These are phyloP conservation scores for Eubasilissa regina DNA, from an alignment of 1,140 invertebrate species.

Conservation along the genomic window DNA sequence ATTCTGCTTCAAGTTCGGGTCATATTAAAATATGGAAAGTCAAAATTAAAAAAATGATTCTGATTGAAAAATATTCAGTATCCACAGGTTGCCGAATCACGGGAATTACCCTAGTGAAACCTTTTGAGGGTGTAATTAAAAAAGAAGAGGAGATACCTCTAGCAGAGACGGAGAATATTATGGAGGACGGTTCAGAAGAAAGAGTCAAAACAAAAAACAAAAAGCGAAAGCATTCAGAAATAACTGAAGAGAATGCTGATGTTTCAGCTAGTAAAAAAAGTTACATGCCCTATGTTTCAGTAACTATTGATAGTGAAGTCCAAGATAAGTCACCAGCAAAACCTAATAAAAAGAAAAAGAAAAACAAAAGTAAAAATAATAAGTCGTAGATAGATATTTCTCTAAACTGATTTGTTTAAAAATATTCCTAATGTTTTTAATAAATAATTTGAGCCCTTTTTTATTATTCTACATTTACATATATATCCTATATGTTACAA, in stretches of 20 bases:
- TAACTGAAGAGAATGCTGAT: not conserved
- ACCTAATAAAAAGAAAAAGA: slow-evolving; percentile 36
- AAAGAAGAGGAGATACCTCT: slow-evolving; percentile 64
- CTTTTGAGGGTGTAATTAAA: slow-evolving; percentile 63
- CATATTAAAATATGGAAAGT: slow-evolving; percentile 84
- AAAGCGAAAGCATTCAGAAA: slow-evolving; percentile 62
- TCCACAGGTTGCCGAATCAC: slow-evolving; percentile 77
- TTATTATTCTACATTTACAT: no score
- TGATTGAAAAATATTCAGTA: slow-evolving; percentile 70
- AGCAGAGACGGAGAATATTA: slow-evolving; percentile 58
- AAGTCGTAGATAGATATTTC: no score
- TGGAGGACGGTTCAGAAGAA: slow-evolving; percentile 64
- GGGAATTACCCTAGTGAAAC: slow-evolving; percentile 71
- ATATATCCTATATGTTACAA: no score
- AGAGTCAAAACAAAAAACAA: slow-evolving; percentile 62
- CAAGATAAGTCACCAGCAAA: slow-evolving; percentile 12
- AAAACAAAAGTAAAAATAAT: slow-evolving; percentile 20
- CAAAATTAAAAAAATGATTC: slow-evolving; percentile 66
- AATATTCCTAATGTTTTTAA: no score
- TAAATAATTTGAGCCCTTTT: no score
- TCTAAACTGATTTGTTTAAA: no score
- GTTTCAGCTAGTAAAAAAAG: slow-evolving; percentile 30
- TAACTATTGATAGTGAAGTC: slow-evolving; percentile 33
- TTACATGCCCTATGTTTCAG: slow-evolving; percentile 43
- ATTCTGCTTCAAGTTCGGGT: slow-evolving; percentile 82